Base-by-base conservation (phyloP, 2,888 invertebrate genomes). In the Sussaba pulchella region DNA sequence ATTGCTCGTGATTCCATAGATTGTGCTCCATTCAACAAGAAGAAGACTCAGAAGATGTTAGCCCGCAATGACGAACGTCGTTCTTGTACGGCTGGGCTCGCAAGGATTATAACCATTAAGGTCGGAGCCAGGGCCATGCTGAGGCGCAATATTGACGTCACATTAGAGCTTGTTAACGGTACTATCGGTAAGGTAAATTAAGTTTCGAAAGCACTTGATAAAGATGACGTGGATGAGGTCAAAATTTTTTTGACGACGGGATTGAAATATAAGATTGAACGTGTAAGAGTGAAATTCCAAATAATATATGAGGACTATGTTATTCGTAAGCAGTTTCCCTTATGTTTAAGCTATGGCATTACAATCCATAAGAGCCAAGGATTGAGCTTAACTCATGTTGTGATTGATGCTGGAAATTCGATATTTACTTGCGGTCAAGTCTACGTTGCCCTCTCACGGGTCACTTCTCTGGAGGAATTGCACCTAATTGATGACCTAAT, bases 361-460 rank as follows among this genome's bases (percentile, higher is more conserved):
- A 31, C 31, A 31, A 31, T 31, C 31, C 31, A 8, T 84, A 31
- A 31, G 31, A 31, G 31, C 6, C 31, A 31, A 31, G 31, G 31
- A 31, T 31, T 31, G 31, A 31, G 81, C 67, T 67, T 80, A 19
- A 69, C 59, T 21, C 81, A 72, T 66, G 76, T 59, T 9, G 71
- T 84, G 4, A 64, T 83, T n/a, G 84, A 85, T 79, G 76, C 67
- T 8, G 85, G 82, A 9, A 79, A 80, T 50, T 54, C 50, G 36
- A 47, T 84, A 17, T 82, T 84, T 69, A 61, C 63, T 47, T 66
- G 64, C 59, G 85, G 85, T 4, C 85, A 85, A 76, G 75, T 64
- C 19, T 86, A 85, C 52, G 83, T 85, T n/a, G 86, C 83, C 2
- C 73, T 83, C 12, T 82, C 82, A 10, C 70, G 83, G 43, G 82